These are phyloP conservation scores for Pseudorectes ferrugineus DNA, from an alignment of 2,113 vertebrate species.

Conservation along the genomic window DNA sequence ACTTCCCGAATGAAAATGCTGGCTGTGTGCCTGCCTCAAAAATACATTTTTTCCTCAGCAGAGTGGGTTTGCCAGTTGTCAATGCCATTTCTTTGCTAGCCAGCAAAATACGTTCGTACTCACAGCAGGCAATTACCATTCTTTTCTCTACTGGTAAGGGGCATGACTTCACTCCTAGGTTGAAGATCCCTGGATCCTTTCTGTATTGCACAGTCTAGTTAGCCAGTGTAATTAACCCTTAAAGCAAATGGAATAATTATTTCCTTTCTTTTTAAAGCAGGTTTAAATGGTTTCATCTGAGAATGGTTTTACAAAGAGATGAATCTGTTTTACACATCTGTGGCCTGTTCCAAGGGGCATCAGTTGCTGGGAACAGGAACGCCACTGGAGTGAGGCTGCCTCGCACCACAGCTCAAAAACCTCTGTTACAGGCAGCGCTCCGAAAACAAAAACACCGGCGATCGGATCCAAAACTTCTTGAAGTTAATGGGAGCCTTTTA, in stretches of 20 bases:
- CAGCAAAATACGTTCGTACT: constrained; percentile 40
- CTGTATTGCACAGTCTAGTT: neutral
- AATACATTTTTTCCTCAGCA: constrained; percentile 43
- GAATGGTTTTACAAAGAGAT: neutral
- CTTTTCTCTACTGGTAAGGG: constrained; percentile 55
- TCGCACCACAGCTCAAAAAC: neutral
- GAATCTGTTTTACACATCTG: neutral
- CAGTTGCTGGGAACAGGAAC: neutral
- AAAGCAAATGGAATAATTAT: constrained; percentile 10
- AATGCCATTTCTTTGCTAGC: constrained; percentile 44
- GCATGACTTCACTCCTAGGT: constrained; percentile 53
- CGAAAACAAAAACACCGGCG: neutral
- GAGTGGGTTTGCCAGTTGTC: constrained; percentile 54
- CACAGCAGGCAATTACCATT: constrained; percentile 53
- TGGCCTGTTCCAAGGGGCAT: neutral
- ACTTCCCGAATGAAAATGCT: constrained; percentile 52
- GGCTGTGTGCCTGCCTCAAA: constrained; percentile 45
- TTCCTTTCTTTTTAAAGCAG: constrained; percentile 24
- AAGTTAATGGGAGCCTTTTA: constrained; percentile 58
- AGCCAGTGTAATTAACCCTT: constrained; percentile 43
- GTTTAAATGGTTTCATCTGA: constrained; percentile 28
- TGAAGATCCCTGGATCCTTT: constrained; percentile 37
- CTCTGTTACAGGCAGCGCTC: neutral
- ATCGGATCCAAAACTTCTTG: neutral
- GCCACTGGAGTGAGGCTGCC: neutral